phyloP scores from a whole-genome alignment of 2,113 vertebrate genomes.

The Apteryx mantelli region DNA sequence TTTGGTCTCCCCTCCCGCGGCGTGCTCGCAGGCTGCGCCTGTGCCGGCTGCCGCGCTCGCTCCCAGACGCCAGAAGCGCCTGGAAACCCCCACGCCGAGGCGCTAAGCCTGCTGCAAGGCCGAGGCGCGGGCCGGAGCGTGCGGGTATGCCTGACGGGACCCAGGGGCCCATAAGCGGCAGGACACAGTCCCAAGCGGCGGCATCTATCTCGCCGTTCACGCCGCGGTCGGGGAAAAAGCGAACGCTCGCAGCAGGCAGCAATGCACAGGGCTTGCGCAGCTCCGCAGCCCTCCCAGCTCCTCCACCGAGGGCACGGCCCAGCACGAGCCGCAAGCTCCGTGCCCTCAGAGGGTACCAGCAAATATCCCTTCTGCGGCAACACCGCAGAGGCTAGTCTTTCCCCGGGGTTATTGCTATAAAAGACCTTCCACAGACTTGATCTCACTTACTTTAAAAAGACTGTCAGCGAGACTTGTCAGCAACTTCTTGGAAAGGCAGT shows the following conservation, averaged over 20 bases:
- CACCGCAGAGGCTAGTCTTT: neutral
- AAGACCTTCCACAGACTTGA: conserved; percentile 14
- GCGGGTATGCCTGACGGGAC: fast-evolving
- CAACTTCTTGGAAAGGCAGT: conserved; percentile 59
- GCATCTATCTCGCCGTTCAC: fast-evolving
- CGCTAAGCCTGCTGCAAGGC: fast-evolving
- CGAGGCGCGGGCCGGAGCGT: neutral
- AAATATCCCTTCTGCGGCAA: neutral
- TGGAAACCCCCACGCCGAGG: neutral
- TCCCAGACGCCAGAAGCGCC: neutral
- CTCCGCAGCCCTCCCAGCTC: too few species aligned
- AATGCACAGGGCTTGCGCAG: too few species aligned
- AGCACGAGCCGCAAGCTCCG: too few species aligned
- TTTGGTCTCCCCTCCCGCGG: too few species aligned
- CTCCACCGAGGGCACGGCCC: too few species aligned
- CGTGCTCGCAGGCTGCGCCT: neutral
- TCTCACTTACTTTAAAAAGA: conserved; percentile 51
- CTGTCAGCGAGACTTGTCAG: conserved; percentile 63
- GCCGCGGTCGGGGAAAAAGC: too few species aligned
- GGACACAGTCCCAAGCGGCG: neutral
- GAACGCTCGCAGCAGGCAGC: too few species aligned
- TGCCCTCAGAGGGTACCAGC: too few species aligned
- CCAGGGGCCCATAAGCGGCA: neutral
- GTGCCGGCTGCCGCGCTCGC: neutral
- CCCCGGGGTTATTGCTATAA: conserved; percentile 24